Conservation (phyloP, 1,140 invertebrate genomes). For the Tetramorium alpestre region DNA sequence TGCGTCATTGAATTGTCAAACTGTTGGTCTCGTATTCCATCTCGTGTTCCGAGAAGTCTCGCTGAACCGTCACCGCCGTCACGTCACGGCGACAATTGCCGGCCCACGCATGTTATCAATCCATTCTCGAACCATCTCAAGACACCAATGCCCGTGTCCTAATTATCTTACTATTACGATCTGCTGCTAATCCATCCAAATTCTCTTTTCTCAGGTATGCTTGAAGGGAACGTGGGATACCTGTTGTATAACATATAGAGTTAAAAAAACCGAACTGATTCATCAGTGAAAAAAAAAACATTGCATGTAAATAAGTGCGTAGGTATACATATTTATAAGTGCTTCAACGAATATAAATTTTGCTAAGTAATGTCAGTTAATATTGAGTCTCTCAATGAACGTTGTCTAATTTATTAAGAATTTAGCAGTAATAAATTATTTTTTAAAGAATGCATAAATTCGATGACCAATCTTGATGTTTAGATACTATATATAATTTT, state of each 20-base stretch:
- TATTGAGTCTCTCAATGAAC: not conserved
- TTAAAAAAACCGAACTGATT: not conserved
- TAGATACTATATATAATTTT: not conserved
- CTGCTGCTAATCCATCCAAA: not conserved
- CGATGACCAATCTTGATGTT: not conserved
- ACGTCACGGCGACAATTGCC: slow-evolving; percentile 10
- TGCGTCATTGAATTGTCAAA: slow-evolving; percentile 84
- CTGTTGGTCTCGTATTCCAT: slow-evolving; percentile 52
- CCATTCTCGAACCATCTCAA: slow-evolving; percentile 75
- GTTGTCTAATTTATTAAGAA: not conserved
- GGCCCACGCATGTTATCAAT: slow-evolving; percentile 59
- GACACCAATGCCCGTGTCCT: slow-evolving; percentile 43
- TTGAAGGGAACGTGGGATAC: slow-evolving; percentile 16
- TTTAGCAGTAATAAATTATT: not conserved
- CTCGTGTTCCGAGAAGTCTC: slow-evolving; percentile 32
- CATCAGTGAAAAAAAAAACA: not conserved
- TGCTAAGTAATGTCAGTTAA: not conserved
- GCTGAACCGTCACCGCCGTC: not conserved
- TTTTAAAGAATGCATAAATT: not conserved
- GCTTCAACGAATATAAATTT: not conserved
- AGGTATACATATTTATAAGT: not conserved
- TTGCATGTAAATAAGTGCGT: not conserved
- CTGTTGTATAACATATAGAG: not conserved
- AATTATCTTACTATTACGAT: slow-evolving; percentile 16
- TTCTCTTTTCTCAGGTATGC: slow-evolving; percentile 11